A percentile compares a stretch with the other conserved stretches of the same genome.
These are phyloP conservation scores for Phoronis australis DNA, from an alignment of 2,888 invertebrate species.

Conservation along the genomic window DNA sequence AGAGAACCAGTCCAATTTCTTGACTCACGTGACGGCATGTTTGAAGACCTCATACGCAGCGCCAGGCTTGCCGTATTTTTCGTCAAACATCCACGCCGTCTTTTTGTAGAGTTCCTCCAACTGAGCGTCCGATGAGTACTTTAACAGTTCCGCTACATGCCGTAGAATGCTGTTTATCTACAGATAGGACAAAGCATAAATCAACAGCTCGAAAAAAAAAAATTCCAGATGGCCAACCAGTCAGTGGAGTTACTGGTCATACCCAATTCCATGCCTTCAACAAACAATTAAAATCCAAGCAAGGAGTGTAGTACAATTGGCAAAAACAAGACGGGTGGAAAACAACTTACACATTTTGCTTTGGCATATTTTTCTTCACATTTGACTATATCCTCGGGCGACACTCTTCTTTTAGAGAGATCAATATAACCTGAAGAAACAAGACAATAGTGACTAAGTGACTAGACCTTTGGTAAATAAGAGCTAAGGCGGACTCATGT, in stretches of 20 bases:
- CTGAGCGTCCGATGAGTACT: slow-evolving; percentile 85
- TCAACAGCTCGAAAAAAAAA: too few species aligned
- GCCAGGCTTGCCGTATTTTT: slow-evolving; percentile 91
- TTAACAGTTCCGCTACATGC: slow-evolving; percentile 91
- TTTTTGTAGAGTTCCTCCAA: slow-evolving; percentile 90
- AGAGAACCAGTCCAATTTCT: neutral
- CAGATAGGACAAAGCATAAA: too few species aligned
- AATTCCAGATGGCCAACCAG: too few species aligned
- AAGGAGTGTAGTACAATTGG: too few species aligned
- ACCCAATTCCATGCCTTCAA: too few species aligned
- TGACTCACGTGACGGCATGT: slow-evolving; percentile 85
- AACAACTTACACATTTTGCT: slow-evolving; percentile 79
- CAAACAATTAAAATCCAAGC: too few species aligned
- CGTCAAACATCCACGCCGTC: slow-evolving; percentile 98
- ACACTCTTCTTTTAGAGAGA: slow-evolving; percentile 96
- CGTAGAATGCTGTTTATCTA: slow-evolving; percentile 87
- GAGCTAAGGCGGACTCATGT: too few species aligned
- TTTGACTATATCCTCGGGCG: slow-evolving; percentile 94
- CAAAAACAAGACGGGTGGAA: neutral
- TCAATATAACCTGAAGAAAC: slow-evolving; percentile 93
- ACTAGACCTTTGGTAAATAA: too few species aligned
- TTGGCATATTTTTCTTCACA: slow-evolving; percentile 98
- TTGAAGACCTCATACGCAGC: slow-evolving; percentile 98
- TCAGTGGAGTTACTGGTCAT: too few species aligned
- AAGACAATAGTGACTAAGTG: too few species aligned